phyloP scores from a whole-genome alignment of 2,797 vertebrate genomes.

The Synaphobranchus kaupii region DNA sequence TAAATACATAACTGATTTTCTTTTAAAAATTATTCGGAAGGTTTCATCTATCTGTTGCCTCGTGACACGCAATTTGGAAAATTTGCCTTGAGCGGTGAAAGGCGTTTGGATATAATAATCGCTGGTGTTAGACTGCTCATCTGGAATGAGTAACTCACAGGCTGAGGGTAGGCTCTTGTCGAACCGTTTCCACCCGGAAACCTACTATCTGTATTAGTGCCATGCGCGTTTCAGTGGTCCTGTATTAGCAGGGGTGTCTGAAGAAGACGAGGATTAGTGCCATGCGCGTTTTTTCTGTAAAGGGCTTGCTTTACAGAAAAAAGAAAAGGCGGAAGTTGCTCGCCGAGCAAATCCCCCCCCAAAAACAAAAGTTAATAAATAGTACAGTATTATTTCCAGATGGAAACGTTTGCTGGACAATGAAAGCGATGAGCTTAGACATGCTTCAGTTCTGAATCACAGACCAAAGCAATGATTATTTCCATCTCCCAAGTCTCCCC shows the following conservation, averaged over 20 bases:
- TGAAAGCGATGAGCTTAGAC: neutral
- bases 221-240: neutral
- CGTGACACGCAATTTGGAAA: neutral
- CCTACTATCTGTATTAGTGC: neutral
- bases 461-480: neutral
- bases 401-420: neutral
- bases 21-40: neutral
- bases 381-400: neutral
- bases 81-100: neutral
- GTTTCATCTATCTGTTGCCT: neutral
- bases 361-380: neutral
- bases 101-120: neutral
- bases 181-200: neutral
- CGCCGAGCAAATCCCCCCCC: too few relatives aligned
- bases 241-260: neutral
- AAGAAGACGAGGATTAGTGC: neutral
- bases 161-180: neutral
- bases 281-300: too few relatives aligned
- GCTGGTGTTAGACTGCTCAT: neutral
- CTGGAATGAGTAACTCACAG: neutral
- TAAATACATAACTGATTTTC: neutral
- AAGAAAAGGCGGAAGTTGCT: neutral
- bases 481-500: neutral
- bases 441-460: neutral
- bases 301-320: constrained; percentile 10